phyloP scores from a whole-genome alignment of 1,140 invertebrate species.

The Vanessa tameamea region DNA sequence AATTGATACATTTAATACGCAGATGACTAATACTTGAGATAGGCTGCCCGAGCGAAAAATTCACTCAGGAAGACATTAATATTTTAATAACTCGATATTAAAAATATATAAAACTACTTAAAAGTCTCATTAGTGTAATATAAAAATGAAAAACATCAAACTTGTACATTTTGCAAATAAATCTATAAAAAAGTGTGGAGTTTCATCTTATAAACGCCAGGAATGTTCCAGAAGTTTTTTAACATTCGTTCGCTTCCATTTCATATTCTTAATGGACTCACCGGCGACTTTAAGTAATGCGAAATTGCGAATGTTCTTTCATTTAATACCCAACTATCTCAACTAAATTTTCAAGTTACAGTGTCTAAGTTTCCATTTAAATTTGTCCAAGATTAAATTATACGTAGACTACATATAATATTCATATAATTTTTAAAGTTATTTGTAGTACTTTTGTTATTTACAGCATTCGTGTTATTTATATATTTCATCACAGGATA shows the following conservation, averaged over 20 bases:
- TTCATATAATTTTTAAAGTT: too few relatives aligned
- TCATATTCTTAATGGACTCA: slow-evolving; percentile 63
- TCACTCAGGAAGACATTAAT: too few relatives aligned
- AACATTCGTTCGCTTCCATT: slow-evolving; percentile 56
- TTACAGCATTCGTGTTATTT: too few relatives aligned
- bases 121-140: background rate
- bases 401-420: background rate
- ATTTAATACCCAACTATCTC: slow-evolving; percentile 42
- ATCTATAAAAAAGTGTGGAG: slow-evolving; percentile 35
- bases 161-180: slow-evolving; percentile 3
- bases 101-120: background rate
- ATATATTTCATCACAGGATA: too few relatives aligned
- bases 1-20: too few relatives aligned
- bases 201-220: slow-evolving; percentile 48
- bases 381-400: slow-evolving; percentile 35
- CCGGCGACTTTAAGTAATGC: slow-evolving; percentile 47
- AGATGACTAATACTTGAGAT: too few relatives aligned
- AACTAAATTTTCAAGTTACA: slow-evolving; percentile 41
- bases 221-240: slow-evolving; percentile 54
- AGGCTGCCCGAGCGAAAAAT: too few relatives aligned
- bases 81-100: too few relatives aligned
- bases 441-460: too few relatives aligned
- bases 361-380: slow-evolving; percentile 35
- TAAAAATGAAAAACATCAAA: slow-evolving; percentile 3
- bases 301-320: slow-evolving; percentile 47